Conservation (phyloP, 2,888 invertebrate genomes). For the Catotricha subobsoleta region DNA sequence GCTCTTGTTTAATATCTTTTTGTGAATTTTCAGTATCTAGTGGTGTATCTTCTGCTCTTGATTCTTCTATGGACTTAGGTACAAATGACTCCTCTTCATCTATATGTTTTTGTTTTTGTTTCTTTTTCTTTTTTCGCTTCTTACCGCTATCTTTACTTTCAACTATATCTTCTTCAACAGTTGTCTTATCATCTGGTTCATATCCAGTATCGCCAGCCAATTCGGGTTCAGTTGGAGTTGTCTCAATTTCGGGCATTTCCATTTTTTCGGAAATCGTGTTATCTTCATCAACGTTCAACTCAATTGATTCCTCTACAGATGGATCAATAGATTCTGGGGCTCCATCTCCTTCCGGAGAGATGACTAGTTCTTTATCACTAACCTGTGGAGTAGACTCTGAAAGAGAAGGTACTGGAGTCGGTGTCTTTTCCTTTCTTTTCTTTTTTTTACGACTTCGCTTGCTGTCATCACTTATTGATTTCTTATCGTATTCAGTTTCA, state of each 20-base stretch:
- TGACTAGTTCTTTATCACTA: background rate
- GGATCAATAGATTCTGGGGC: slow-evolving; percentile 3
- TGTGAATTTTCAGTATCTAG: slow-evolving; percentile 17
- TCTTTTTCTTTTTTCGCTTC: slow-evolving; percentile 36
- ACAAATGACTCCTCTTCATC: slow-evolving; percentile 32
- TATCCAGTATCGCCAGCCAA: slow-evolving; percentile 42
- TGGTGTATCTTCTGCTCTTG: slow-evolving; percentile 22
- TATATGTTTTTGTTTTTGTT: slow-evolving; percentile 32
- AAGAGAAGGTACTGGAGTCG: background rate
- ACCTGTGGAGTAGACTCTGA: background rate
- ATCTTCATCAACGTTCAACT: slow-evolving; percentile 7
- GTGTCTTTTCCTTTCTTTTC: slow-evolving; percentile 18
- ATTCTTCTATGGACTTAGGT: slow-evolving; percentile 31
- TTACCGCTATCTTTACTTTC: slow-evolving; percentile 20
- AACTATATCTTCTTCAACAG: slow-evolving; percentile 23
- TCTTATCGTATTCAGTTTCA: slow-evolving; percentile 18
- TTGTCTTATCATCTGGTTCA: slow-evolving; percentile 45
- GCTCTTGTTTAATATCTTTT: slow-evolving; percentile 17
- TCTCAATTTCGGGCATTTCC: slow-evolving; percentile 23
- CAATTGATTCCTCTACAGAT: slow-evolving; percentile 3
- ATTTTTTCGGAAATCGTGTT: slow-evolving; percentile 19
- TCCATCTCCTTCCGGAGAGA: background rate
- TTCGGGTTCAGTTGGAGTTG: slow-evolving; percentile 22
- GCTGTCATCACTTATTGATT: slow-evolving; percentile 5
- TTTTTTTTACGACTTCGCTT: slow-evolving; percentile 19